phyloP scores from a whole-genome alignment of 1,140 invertebrate genomes.

The Gyrodactylus salaris region DNA sequence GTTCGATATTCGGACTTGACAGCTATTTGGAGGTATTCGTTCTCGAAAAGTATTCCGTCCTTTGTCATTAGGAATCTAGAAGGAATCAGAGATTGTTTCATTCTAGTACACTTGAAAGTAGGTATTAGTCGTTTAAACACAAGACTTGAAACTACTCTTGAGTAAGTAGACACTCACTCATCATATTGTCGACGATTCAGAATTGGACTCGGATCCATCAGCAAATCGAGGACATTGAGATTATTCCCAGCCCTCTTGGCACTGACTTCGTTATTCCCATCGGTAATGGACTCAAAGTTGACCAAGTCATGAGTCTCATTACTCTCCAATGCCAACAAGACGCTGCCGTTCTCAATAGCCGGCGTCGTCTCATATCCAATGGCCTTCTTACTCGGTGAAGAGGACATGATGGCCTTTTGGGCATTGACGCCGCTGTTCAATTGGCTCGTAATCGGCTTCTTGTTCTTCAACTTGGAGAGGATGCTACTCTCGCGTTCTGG shows the following conservation, averaged over 20 bases:
- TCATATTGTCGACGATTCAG: not conserved
- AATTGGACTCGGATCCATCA: not conserved
- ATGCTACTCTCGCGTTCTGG: conserved; percentile 91
- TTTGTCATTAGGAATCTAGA: conserved; percentile 56
- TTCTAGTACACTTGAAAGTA: not conserved
- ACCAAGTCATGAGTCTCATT: not conserved
- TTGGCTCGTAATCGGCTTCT: conserved; percentile 29
- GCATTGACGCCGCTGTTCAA: not conserved
- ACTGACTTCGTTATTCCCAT: not conserved
- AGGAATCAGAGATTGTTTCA: conserved; percentile 9
- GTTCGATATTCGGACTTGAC: conserved; percentile 68
- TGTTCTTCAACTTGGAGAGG: conserved; percentile 63
- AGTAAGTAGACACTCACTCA: not conserved
- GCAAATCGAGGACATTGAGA: not conserved
- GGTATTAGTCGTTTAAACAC: not conserved
- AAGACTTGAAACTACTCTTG: too few species aligned
- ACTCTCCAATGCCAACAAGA: not conserved
- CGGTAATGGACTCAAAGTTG: not conserved
- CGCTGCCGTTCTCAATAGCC: not conserved
- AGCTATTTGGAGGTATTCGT: conserved; percentile 83
- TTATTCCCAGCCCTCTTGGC: not conserved
- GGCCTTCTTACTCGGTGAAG: not conserved
- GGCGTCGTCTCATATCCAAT: not conserved
- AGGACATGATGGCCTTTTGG: not conserved
- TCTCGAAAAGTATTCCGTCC: conserved; percentile 70